These are phyloP conservation scores for Sebastes baramenuke DNA, from an alignment of 2,797 vertebrate species.

Conservation along the genomic window DNA sequence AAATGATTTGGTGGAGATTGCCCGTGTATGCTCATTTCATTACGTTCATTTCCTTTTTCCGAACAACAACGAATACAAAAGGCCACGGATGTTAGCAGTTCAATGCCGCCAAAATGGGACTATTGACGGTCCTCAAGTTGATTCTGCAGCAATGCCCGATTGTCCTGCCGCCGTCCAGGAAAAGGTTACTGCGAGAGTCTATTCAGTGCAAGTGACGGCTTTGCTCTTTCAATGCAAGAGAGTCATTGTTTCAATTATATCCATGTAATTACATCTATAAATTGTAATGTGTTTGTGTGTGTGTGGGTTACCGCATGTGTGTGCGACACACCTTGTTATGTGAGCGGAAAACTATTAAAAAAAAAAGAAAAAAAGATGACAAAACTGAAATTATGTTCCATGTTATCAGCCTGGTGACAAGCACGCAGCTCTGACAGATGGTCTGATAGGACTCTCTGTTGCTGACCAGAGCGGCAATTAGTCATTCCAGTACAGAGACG, in stretches of 20 bases:
- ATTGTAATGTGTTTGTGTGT: constrained; percentile 42
- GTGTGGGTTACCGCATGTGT: background rate
- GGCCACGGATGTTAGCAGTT: constrained; percentile 34
- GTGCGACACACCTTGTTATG: constrained; percentile 20
- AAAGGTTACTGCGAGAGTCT: constrained; percentile 32
- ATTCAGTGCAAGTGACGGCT: constrained; percentile 30
- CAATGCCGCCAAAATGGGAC: constrained; percentile 34
- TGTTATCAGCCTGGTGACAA: constrained; percentile 56
- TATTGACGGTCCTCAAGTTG: constrained; percentile 40
- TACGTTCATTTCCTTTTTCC: constrained; percentile 45
- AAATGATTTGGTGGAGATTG: constrained; percentile 54
- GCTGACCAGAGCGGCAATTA: constrained; percentile 76
- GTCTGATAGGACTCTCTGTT: constrained; percentile 51
- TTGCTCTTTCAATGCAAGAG: constrained; percentile 53
- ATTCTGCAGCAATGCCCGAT: constrained; percentile 19
- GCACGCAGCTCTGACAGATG: constrained; percentile 43
- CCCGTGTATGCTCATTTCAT: constrained; percentile 48
- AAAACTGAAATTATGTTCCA: constrained; percentile 41
- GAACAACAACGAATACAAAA: constrained; percentile 34
- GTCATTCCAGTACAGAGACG: constrained; percentile 71
- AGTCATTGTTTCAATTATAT: constrained; percentile 74
- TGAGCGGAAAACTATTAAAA: constrained; percentile 35
- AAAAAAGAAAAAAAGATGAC: constrained; percentile 17
- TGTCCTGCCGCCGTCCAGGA: constrained; percentile 30
- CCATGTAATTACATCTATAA: constrained; percentile 73